Conservation (phyloP, 1,140 invertebrate genomes). For the Andrena cerasifolii region DNA sequence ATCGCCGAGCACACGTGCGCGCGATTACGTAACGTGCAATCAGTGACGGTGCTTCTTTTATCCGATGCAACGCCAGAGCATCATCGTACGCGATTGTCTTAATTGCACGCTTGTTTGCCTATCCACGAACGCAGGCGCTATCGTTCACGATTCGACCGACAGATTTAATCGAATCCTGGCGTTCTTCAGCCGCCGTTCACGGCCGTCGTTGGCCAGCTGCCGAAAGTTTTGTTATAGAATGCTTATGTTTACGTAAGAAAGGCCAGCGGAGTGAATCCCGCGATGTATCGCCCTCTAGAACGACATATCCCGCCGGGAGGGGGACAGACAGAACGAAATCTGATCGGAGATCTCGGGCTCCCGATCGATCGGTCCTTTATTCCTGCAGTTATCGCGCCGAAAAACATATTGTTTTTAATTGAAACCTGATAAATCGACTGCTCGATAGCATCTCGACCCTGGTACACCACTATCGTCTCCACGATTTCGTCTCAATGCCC, state of each 20-base stretch:
- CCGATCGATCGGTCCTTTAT: background rate
- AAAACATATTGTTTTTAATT: conserved; percentile 26
- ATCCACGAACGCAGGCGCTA: background rate
- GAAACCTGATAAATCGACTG: background rate
- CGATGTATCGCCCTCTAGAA: background rate
- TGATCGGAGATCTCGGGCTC: background rate
- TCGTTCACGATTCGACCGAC: background rate
- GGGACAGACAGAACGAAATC: background rate
- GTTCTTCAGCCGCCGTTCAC: background rate
- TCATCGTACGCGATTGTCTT: conserved; percentile 9
- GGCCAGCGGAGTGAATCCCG: background rate
- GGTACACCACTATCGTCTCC: background rate
- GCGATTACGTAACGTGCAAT: conserved; percentile 21
- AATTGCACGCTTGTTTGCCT: conserved; percentile 4
- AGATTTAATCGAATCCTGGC: background rate
- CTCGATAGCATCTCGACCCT: background rate
- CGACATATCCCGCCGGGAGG: background rate
- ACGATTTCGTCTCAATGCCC: conserved; percentile 4
- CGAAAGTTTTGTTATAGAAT: background rate
- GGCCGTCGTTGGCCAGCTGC: background rate
- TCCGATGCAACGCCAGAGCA: background rate
- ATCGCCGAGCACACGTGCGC: background rate
- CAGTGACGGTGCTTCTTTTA: conserved; percentile 4
- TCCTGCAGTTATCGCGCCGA: background rate
- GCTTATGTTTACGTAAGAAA: conserved; percentile 26